Conservation (phyloP, 2,888 invertebrate genomes). For the Diogma glabrata region DNA sequence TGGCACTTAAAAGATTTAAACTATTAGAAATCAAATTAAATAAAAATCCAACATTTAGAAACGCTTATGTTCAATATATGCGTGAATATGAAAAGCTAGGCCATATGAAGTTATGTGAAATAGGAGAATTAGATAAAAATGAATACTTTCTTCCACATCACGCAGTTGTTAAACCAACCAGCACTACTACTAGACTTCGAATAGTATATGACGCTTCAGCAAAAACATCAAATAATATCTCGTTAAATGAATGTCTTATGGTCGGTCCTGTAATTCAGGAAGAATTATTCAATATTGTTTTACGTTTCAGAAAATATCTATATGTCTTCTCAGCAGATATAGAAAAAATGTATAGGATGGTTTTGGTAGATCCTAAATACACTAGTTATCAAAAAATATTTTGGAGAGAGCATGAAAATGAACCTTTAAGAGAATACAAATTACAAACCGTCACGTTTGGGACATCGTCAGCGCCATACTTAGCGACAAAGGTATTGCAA, state of each 20-base stretch:
- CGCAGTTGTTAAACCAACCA: neutral
- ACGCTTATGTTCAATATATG: neutral
- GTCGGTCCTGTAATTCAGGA: neutral
- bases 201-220: neutral
- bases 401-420: neutral
- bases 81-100: neutral
- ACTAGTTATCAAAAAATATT: neutral
- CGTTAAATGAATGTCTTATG: neutral
- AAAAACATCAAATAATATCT: neutral
- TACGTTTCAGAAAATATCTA: neutral
- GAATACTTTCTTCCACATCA: no score
- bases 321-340: neutral
- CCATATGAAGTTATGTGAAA: neutral
- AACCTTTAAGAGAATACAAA: neutral
- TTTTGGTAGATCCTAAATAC: no score
- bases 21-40: neutral
- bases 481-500: no score
- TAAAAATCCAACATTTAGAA: neutral
- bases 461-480: no score
- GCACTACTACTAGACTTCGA: neutral
- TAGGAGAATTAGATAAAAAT: no score
- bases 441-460: neutral
- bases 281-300: neutral
- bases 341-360: no score
- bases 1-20: conserved; percentile 1